These are phyloP conservation scores for Auanema sp. DNA, from an alignment of 2,888 invertebrate species.

Conservation along the genomic window DNA sequence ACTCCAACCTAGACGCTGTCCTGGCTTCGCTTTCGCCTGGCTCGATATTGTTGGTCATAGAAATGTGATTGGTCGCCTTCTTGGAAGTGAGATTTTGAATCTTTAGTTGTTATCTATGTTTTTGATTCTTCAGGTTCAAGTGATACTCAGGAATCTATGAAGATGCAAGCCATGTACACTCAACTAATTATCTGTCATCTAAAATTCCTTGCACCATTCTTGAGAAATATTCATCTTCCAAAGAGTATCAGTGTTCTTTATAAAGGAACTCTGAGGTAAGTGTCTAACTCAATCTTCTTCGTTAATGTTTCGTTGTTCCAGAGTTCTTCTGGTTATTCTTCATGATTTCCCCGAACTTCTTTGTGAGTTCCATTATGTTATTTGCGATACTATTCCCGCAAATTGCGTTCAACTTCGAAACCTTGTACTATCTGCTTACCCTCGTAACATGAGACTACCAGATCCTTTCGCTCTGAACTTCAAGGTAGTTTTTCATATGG, in stretches of 20 bases:
- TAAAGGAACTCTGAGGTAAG: slow-evolving; percentile 73
- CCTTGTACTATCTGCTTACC: slow-evolving; percentile 94
- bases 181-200: slow-evolving; percentile 92
- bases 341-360: slow-evolving; percentile 99
- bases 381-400: slow-evolving; percentile 98
- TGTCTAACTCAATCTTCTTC: not conserved
- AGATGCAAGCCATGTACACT: slow-evolving; percentile 77
- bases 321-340: slow-evolving; percentile 88
- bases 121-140: slow-evolving; percentile 2
- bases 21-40: slow-evolving; percentile 98
- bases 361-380: slow-evolving; percentile 97
- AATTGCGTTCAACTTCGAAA: slow-evolving; percentile 99
- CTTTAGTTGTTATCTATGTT: not conserved
- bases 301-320: slow-evolving; percentile 50
- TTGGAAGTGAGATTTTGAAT: slow-evolving; percentile 16
- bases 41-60: slow-evolving; percentile 91
- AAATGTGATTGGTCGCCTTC: slow-evolving; percentile 47
- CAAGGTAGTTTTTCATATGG: slow-evolving; percentile 68
- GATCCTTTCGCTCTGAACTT: slow-evolving; percentile 98
- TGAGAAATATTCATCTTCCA: slow-evolving; percentile 92
- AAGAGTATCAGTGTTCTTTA: slow-evolving; percentile 90
- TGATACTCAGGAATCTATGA: slow-evolving; percentile 35
- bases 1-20: slow-evolving; percentile 85
- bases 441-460: slow-evolving; percentile 93
- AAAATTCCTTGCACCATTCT: slow-evolving; percentile 92